Percentiles rank a stretch among this genome's conserved stretches.
Conservation (phyloP, 2,888 invertebrate species). For the Eupithecia pulchellata region DNA sequence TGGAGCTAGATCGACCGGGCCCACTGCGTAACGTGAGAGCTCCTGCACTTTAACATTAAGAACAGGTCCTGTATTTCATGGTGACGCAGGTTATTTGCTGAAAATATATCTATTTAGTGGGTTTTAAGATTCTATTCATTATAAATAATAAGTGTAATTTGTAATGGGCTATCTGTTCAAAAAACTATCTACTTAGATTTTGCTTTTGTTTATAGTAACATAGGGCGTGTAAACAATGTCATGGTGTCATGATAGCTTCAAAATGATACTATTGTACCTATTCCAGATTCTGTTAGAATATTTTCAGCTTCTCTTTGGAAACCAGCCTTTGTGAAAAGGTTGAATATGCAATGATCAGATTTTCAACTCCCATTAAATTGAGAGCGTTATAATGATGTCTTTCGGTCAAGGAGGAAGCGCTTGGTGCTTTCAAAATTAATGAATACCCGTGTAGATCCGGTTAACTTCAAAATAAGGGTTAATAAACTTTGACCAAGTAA, state of each 20-base stretch:
- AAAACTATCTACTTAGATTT: no score
- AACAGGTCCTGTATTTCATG: not conserved
- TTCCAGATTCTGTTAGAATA: not conserved
- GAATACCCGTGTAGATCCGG: not conserved
- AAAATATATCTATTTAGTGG: not conserved
- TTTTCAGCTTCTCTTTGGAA: not conserved
- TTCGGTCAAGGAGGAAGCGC: not conserved
- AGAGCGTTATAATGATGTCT: not conserved
- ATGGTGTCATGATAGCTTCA: no score
- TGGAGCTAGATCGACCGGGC: conserved; percentile 38
- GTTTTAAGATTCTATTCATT: no score
- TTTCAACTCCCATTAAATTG: not conserved
- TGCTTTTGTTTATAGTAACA: no score
- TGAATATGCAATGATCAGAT: not conserved
- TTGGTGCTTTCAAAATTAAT: not conserved
- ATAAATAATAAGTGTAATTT: not conserved
- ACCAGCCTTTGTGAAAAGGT: not conserved
- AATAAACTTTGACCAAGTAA: not conserved
- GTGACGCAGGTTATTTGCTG: not conserved
- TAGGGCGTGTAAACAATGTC: no score
- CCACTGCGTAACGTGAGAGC: conserved; percentile 26
- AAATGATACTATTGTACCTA: no score
- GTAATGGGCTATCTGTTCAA: no score
- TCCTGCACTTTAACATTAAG: not conserved
- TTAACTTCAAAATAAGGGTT: not conserved